Evolutionary conservation across 2,113 vertebrate genomes (phyloP), one percentile per base, ranked within the genome.

Genomic region (Aptenodytes patagonicus): DNA sequence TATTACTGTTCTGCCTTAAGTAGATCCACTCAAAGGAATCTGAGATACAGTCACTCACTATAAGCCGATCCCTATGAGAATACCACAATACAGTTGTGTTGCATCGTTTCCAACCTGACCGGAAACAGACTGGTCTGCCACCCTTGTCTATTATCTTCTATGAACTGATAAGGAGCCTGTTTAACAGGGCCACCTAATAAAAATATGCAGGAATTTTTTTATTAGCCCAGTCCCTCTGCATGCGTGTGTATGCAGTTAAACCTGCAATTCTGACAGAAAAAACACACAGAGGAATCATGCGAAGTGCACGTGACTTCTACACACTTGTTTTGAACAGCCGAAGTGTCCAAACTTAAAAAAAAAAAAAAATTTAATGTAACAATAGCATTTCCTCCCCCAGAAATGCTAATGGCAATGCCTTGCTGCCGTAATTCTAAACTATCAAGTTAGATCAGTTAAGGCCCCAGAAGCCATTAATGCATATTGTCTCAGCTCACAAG

Each of bases 381-480:
- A 7, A 58, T 55, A 92, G 13, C 20, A 36, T 5, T 16, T 81
- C 13, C 8, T 11, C 16, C 7, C 28, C 6, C 0, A 1, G 36
- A 91, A 79, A 57, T 0, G 31, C 14, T 29, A 55, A 46, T 0
- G 3, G 40, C 6, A 19, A 20, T 16, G 42, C 29, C n/a, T 66
- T 7, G 0, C 13, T 1, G 1, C 20, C 4, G 3, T 6, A 10
- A 2, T 68, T 57, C 31, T 62, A 4, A 75, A 44, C 13, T 6
- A 64, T 29, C 38, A 42, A 31, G 61, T 65, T 44, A 20, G 66
- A 60, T 40, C 25, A 31, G 34, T 28, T 54, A 42, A 54, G 15
- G 51, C 16, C 13, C 22, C 32, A 17, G 24, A 17, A n/a, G 40
- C 34, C 51, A 47, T 40, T 51, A 58, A 57, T 5, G 1, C 1